phyloP scores from a whole-genome alignment of 2,797 vertebrate species.

The Sarcophilus harrisii region DNA sequence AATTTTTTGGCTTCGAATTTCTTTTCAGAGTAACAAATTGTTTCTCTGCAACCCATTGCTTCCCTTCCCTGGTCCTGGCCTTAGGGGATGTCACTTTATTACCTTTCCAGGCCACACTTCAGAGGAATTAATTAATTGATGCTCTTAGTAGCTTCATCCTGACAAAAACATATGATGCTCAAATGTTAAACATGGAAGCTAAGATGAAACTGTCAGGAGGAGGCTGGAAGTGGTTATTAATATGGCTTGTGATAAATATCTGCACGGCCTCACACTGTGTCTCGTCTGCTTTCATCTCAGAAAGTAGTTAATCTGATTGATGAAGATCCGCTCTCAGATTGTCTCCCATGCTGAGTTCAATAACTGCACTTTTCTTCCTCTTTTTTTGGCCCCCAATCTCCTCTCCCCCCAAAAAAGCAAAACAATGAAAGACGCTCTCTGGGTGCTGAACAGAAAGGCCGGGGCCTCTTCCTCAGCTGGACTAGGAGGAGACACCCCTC shows the following conservation, averaged over 20 bases:
- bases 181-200: conserved; percentile 91
- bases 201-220: conserved; percentile 92
- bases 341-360: conserved; percentile 90
- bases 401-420: conserved; percentile 57
- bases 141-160: conserved; percentile 87
- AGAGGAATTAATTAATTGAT: conserved; percentile 92
- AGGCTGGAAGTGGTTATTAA: conserved; percentile 92
- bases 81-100: conserved; percentile 89
- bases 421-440: conserved; percentile 5
- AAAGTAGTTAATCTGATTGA: conserved; percentile 93
- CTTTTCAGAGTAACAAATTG: conserved; percentile 82
- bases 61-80: conserved; percentile 84
- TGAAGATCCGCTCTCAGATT: conserved; percentile 92
- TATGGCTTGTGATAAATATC: conserved; percentile 94
- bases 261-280: conserved; percentile 89
- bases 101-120: conserved; percentile 88
- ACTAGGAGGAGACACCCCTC: conserved; percentile 48
- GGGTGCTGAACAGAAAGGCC: conserved; percentile 68
- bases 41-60: conserved; percentile 80
- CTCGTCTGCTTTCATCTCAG: conserved; percentile 90
- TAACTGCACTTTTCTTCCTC: conserved; percentile 79
- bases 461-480: conserved; percentile 57
- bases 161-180: conserved; percentile 93
- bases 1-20: conserved; percentile 80
- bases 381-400: conserved; percentile 48